A percentile compares a stretch with the other conserved stretches of the same genome.
phyloP scores from a whole-genome alignment of 2,113 vertebrate species.

The Uria lomvia region DNA sequence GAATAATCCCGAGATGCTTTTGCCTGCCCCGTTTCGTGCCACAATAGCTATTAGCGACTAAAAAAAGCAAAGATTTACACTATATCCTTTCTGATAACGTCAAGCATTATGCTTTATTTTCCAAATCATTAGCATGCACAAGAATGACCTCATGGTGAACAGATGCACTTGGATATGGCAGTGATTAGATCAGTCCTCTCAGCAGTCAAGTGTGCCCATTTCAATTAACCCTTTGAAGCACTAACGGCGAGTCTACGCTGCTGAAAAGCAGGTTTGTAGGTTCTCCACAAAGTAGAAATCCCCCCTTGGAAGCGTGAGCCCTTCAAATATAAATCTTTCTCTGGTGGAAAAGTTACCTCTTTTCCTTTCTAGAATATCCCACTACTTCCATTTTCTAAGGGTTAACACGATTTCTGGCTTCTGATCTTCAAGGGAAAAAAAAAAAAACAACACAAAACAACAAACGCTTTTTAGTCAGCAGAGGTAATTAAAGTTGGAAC shows the following conservation, averaged over 20 bases:
- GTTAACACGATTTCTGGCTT: not conserved
- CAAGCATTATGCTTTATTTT: slow-evolving; percentile 74
- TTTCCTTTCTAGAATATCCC: not conserved
- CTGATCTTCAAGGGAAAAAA: not conserved
- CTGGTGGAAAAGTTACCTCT: not conserved
- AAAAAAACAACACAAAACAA: not conserved
- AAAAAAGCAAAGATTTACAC: slow-evolving; percentile 67
- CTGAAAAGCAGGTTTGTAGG: not conserved
- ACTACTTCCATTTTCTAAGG: not conserved
- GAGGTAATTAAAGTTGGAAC: not conserved
- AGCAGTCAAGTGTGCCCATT: slow-evolving; percentile 72
- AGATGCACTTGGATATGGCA: slow-evolving; percentile 83
- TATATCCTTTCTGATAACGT: slow-evolving; percentile 66
- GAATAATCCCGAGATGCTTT: not conserved
- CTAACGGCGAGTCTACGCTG: not conserved
- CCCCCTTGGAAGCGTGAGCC: not conserved
- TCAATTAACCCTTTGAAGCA: slow-evolving; percentile 74
- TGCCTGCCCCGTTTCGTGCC: not conserved
- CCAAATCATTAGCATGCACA: slow-evolving; percentile 82
- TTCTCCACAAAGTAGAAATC: not conserved
- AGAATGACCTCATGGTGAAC: slow-evolving; percentile 85
- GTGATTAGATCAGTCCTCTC: slow-evolving; percentile 83
- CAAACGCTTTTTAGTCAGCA: not conserved
- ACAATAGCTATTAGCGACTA: not conserved
- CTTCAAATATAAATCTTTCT: not conserved